phyloP scores from a whole-genome alignment of 2,888 invertebrate species.

The Ophraella communa region DNA sequence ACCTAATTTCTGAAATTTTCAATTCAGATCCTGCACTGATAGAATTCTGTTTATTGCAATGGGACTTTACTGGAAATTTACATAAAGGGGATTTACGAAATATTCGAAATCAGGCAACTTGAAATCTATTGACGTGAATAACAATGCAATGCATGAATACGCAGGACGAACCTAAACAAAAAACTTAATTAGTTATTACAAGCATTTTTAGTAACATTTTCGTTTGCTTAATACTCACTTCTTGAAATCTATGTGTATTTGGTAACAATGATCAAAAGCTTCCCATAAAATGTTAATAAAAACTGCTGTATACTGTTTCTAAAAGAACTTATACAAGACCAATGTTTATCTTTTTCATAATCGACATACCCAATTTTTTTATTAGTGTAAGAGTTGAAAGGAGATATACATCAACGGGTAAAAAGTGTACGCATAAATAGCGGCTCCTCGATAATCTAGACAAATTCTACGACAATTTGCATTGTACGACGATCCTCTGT shows the following conservation, averaged over 20 bases:
- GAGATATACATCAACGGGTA: constrained; percentile 39
- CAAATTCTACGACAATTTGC: constrained; percentile 61
- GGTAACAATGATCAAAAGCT: too few relatives aligned
- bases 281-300: too few relatives aligned
- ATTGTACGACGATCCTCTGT: constrained; percentile 59
- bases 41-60: constrained; percentile 19
- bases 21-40: constrained; percentile 17
- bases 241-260: too few relatives aligned
- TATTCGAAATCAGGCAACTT: constrained; percentile 1
- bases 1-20: constrained; percentile 19
- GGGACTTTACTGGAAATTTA: constrained; percentile 13
- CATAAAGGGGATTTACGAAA: constrained; percentile 14
- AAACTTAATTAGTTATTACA: too few relatives aligned
- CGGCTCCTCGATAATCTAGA: constrained; percentile 57
- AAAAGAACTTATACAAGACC: too few relatives aligned
- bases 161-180: background rate
- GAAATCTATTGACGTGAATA: background rate
- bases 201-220: too few relatives aligned
- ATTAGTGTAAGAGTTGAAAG: constrained; percentile 34
- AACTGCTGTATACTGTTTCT: too few relatives aligned
- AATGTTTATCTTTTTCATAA: background rate
- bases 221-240: too few relatives aligned
- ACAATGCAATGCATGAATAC: background rate
- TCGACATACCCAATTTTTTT: constrained; percentile 15
- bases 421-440: constrained; percentile 40